Conservation (phyloP, 37 sponge, comb jelly and placozoan species). For the Hormiphora californensis region DNA sequence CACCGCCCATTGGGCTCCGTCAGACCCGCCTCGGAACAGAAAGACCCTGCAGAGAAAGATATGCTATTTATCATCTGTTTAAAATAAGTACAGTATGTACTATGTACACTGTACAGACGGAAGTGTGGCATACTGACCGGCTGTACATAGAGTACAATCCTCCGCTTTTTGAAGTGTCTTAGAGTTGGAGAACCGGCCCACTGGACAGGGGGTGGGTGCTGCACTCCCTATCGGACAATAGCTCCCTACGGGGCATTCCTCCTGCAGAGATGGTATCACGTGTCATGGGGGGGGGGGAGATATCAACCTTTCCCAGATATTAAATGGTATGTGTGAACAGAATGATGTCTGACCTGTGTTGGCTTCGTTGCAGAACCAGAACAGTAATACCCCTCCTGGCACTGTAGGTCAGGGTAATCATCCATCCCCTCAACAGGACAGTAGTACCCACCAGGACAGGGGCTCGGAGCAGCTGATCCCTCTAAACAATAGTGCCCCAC, state of each 20-base stretch:
- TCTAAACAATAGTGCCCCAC: conserved; percentile 43
- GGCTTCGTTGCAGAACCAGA: not conserved
- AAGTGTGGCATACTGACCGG: conserved; percentile 50
- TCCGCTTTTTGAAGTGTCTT: not conserved
- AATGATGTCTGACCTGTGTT: no score
- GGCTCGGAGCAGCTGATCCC: not conserved
- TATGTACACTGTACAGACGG: not conserved
- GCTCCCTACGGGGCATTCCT: conserved; percentile 36
- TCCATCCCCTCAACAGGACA: not conserved
- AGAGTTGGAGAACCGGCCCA: conserved; percentile 27
- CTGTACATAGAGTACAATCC: conserved; percentile 51
- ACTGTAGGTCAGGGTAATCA: no score
- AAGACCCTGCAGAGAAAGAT: not conserved
- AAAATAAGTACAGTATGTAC: not conserved
- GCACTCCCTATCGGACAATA: conserved; percentile 53
- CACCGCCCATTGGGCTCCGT: conserved; percentile 45
- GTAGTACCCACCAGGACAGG: conserved; percentile 49
- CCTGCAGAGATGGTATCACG: no score
- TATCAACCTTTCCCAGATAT: no score
- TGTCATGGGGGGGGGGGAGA: no score
- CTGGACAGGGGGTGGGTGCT: conserved; percentile 40
- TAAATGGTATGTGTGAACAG: no score
- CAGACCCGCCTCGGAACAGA: conserved; percentile 25
- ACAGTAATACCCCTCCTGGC: conserved; percentile 50
- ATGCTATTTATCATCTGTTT: not conserved